These are phyloP conservation scores for Phyllostomus hastatus DNA, from an alignment of 2,113 vertebrate species.

Conservation along the genomic window DNA sequence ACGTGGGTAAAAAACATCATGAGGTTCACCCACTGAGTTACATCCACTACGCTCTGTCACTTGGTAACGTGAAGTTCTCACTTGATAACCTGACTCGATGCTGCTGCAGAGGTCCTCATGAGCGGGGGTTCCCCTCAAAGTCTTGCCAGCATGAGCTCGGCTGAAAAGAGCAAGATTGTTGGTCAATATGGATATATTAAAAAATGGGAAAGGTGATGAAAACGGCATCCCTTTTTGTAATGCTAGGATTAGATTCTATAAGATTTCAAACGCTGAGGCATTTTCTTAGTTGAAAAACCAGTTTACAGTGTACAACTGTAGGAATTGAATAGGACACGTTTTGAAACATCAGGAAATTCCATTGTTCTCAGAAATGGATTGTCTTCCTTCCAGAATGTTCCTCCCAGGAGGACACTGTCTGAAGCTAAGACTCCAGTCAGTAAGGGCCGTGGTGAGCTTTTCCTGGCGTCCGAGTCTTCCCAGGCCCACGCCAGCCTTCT, in stretches of 20 bases:
- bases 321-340: not conserved
- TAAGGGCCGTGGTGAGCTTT: fast-evolving
- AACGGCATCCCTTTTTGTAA: not conserved
- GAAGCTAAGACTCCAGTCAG: not conserved
- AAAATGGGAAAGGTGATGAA: not conserved
- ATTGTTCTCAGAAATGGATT: not conserved
- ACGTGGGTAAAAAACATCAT: not conserved
- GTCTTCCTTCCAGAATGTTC: not conserved
- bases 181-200: not conserved
- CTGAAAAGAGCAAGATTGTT: not conserved
- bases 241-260: not conserved
- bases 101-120: not conserved
- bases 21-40: not conserved
- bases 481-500: not conserved
- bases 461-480: not conserved
- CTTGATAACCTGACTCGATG: not conserved
- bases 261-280: not conserved
- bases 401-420: not conserved
- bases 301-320: not conserved
- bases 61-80: not conserved
- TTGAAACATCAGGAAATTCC: not conserved
- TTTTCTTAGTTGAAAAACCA: not conserved
- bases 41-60: not conserved
- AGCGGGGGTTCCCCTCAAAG: not conserved
- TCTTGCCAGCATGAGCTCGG: not conserved